phyloP scores from a whole-genome alignment of 2,113 vertebrate species.

The Strix uralensis region DNA sequence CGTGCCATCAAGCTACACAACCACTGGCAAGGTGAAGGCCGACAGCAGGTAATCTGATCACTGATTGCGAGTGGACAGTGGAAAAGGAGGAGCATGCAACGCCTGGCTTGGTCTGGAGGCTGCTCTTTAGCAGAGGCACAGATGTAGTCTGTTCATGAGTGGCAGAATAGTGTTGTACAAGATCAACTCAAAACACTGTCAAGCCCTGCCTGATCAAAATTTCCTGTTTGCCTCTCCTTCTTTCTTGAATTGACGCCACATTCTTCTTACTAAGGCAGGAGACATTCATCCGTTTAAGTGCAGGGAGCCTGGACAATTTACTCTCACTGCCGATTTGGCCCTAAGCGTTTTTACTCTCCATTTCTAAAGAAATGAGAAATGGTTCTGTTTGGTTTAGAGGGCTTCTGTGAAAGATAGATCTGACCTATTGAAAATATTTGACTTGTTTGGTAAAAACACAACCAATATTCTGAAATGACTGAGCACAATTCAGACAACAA shows the following conservation, averaged over 20 bases:
- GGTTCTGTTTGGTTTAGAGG: conserved; percentile 25
- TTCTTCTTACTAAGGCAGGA: conserved; percentile 9
- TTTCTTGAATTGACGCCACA: background rate
- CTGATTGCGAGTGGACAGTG: accelerated
- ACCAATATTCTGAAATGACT: conserved; percentile 24
- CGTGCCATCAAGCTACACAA: background rate
- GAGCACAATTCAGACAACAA: conserved; percentile 42
- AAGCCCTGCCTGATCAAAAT: background rate
- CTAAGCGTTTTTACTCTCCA: conserved; percentile 24
- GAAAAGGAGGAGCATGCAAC: background rate
- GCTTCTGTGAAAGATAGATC: conserved; percentile 46
- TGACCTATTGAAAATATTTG: conserved; percentile 55
- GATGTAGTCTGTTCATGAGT: background rate
- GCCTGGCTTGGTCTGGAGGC: background rate
- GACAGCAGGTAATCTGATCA: background rate
- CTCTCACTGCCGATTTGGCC: conserved; percentile 10
- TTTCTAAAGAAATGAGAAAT: conserved; percentile 49
- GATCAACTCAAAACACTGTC: background rate
- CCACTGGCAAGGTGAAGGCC: background rate
- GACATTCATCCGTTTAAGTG: conserved; percentile 31
- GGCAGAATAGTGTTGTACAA: background rate
- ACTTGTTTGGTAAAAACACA: conserved; percentile 33
- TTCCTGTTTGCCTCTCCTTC: background rate
- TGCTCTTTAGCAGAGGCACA: background rate
- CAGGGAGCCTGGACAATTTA: conserved; percentile 28